Percentiles rank a stretch among this genome's conserved stretches.
Conservation (phyloP, 2,888 invertebrate genomes). For the Agrochola litura region DNA sequence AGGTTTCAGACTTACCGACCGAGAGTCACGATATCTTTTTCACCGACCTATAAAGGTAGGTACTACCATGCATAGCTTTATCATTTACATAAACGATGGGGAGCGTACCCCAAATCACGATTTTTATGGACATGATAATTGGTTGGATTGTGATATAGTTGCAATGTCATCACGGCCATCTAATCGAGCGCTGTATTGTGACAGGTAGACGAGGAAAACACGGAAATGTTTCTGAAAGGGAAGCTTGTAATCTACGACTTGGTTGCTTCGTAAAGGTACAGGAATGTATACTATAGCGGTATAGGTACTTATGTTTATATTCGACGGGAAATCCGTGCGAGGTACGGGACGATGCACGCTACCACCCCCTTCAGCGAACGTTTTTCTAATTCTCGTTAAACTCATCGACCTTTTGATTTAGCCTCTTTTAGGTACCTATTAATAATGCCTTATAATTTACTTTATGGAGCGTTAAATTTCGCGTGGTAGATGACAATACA, state of each 20-base stretch:
- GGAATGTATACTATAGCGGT: slow-evolving; percentile 12
- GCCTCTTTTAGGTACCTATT: slow-evolving; percentile 19
- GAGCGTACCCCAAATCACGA: slow-evolving; percentile 65
- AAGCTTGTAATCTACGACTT: slow-evolving; percentile 52
- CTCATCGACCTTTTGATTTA: slow-evolving; percentile 44
- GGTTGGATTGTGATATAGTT: slow-evolving; percentile 66
- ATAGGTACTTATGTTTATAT: slow-evolving; percentile 51
- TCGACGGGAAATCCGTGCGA: slow-evolving; percentile 78
- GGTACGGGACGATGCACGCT: slow-evolving; percentile 79
- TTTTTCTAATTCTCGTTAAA: slow-evolving; percentile 58
- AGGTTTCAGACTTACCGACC: slow-evolving; percentile 80
- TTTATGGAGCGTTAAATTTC: neutral
- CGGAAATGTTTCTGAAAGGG: slow-evolving; percentile 57
- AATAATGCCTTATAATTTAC: slow-evolving; percentile 7
- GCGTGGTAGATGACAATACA: neutral
- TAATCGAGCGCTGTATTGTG: slow-evolving; percentile 40
- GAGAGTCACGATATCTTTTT: slow-evolving; percentile 86
- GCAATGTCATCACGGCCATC: slow-evolving; percentile 61
- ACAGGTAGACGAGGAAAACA: slow-evolving; percentile 47
- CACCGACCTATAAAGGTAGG: slow-evolving; percentile 63
- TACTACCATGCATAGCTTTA: slow-evolving; percentile 58
- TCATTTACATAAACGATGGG: slow-evolving; percentile 76
- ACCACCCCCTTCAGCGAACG: slow-evolving; percentile 59
- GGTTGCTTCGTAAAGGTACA: slow-evolving; percentile 12
- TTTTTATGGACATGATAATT: slow-evolving; percentile 70